Evolutionary conservation across 2,797 vertebrate genomes (phyloP), one percentile per base, ranked within the genome.

Genomic region (Rhinogobio ventralis): DNA sequence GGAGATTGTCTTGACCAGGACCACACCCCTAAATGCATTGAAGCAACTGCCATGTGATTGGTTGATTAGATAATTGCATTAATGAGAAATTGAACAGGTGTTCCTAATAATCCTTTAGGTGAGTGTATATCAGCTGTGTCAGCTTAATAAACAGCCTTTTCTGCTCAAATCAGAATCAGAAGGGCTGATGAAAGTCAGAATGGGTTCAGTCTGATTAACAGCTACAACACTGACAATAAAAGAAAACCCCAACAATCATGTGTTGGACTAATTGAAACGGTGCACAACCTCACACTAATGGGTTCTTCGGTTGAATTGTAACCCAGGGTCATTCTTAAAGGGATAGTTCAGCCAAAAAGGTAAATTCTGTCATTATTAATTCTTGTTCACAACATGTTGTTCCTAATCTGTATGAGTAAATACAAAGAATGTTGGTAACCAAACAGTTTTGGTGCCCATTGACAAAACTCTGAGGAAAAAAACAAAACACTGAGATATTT

Each of bases 111-210:
- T n/a, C n/a, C n/a, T n/a, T n/a, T n/a, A n/a, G n/a, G n/a, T n/a
- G n/a, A n/a, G n/a, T n/a, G n/a, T n/a, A n/a, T 72, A 81, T 80
- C 83, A 83, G 85, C 82, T 75, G 79, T 81, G 8, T 42, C 9
- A 42, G 42, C 71, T 77, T 85, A 62, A 77, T 80, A 80, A 87
- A 78, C 83, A 85, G 42, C 51, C 68, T 76, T 51, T 51, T 55
- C 66, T 73, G 51, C 66, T 81, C 66, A 67, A 76, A 87, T 80
- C 71, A 81, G 45, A 76, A 87, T 80, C 71, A 81, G 45, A 86
- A 72, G 17, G 17, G 49, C 82, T 82, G 42, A 79, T 20, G 49
- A 74, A 77, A 73, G 71, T 76, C 64, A 73, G 69, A 89, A 81
- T 71, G 28, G 49, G 78, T 78, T 71, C 86, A 85, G 19, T 72